Evolutionary conservation across 2,113 vertebrate genomes (phyloP), one percentile per base, ranked within the genome.

Genomic region (Ifrita kowaldi): DNA sequence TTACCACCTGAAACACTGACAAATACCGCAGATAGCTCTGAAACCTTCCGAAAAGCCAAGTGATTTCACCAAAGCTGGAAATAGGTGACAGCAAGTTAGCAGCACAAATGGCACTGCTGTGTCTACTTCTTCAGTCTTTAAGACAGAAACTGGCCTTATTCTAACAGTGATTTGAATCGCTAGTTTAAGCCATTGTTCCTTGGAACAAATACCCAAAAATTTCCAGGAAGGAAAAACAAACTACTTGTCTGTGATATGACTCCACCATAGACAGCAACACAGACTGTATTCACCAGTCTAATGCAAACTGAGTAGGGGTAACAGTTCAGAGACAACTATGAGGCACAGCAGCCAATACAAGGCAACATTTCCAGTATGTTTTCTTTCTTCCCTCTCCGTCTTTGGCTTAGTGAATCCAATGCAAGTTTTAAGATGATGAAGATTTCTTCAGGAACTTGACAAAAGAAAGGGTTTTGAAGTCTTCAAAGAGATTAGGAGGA

Each of bases 401-500:
- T 74, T 35, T 44, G 32, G 5, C 76, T 82, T 64, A 92, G 60
- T 32, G 27, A 90, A 95, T 74, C 41, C 84, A 93, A 78, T 19
- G 28, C 3, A 91, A 71, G 62, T 60, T 76, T 87, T 64, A 90
- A 78, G 94, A 95, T 9, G 76, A 96, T 11, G 88, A 95, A 84
- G 83, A 81, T 71, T 92, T 91, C 73, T 89, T 82, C 84, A 64
- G 56, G 75, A 96, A 81, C 76, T 67, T 77, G 68, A 86, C 17
- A 74, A 89, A 93, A 85, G 52, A 91, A 81, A 60, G 32, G 4
- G 50, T 80, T 67, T 81, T 20, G 42, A 95, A 86, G 86, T 71
- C 52, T 92, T 69, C 79, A 82, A 90, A 90, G 73, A 90, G 85
- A 89, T 80, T 70, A 83, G 59, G n/a, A 93, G 46, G 56, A 84